These are phyloP conservation scores for Neria commutata DNA, from an alignment of 2,888 invertebrate genomes.

Conservation along the genomic window DNA sequence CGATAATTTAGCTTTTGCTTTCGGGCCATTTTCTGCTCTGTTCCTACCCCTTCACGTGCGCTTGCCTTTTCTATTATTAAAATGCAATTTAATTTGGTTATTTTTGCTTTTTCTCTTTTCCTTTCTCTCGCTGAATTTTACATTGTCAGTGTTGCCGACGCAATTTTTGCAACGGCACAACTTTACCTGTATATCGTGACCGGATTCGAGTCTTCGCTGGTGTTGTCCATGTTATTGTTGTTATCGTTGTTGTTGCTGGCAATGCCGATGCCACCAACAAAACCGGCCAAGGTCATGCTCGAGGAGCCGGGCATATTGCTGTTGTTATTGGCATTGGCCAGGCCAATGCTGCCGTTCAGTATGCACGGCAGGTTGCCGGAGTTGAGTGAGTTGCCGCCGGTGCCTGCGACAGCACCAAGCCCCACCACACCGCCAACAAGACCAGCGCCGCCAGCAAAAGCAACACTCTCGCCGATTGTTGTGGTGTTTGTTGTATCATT, in stretches of 20 bases:
- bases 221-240: conserved; percentile 79
- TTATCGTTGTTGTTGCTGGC: conserved; percentile 64
- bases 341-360: conserved; percentile 49
- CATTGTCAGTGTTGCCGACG: background rate
- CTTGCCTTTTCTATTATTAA: too few species aligned
- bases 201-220: conserved; percentile 84
- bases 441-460: background rate
- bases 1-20: too few species aligned
- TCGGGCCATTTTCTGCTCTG: too few species aligned
- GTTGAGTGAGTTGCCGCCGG: background rate
- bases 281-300: conserved; percentile 38
- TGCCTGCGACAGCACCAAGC: background rate
- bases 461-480: background rate
- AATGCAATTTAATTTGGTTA: too few species aligned
- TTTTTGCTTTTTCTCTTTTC: background rate
- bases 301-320: conserved; percentile 9
- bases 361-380: conserved; percentile 1
- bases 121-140: background rate
- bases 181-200: conserved; percentile 87
- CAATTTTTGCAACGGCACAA: background rate
- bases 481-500: background rate
- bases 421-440: background rate
- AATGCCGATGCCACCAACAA: conserved; percentile 33
- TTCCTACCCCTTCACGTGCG: too few species aligned
- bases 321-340: background rate